Evolutionary conservation across 2,797 vertebrate genomes (phyloP), one percentile per base, ranked within the genome.

Genomic region (Danio albolineatus): DNA sequence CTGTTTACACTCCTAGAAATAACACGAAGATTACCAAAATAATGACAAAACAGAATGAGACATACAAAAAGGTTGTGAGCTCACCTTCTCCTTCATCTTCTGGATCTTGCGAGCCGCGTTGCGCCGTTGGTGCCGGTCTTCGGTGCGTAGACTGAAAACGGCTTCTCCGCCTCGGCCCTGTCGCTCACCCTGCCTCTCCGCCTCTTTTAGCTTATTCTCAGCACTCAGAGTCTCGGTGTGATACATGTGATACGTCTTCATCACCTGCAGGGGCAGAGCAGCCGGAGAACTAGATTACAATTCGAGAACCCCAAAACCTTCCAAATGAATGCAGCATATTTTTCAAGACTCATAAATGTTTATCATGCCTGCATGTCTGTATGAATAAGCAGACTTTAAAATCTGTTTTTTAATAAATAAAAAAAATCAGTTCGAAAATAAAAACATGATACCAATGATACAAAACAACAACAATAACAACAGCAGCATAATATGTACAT

Each of bases 181-280:
- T 19, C 98, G 96, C 59, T 97, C 98, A 86, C 98, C 98, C 89
- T 99, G 98, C 5, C 95, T 96, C 90, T 99, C 98, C 2, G 96
- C 97, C 82, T 99, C 98, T 79, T 98, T 96, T 89, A 99, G 93
- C 89, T 99, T 99, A 88, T 94, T 94, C 86, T 99, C 98, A 0
- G 98, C 96, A 65, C 91, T 99, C 89, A 99, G 94, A 79, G 96
- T 98, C 90, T 99, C 98, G 14, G 93, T 94, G 61, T 99, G 95
- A 90, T 99, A 99, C 96, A 99, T 98, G 88, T 99, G 98, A 86
- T 99, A 99, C 0, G 97, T 99, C 93, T 99, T 99, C 96, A 99
- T 99, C 91, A 98, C 98, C 98, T 99, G 87, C 36, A 76, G 82
- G 80, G 72, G 65, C 54, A 79, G 13, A 59, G 64, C 41, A 85